Evolutionary conservation across 1,140 invertebrate species (phyloP).

Genomic region (Rhagoletis pomonella): DNA sequence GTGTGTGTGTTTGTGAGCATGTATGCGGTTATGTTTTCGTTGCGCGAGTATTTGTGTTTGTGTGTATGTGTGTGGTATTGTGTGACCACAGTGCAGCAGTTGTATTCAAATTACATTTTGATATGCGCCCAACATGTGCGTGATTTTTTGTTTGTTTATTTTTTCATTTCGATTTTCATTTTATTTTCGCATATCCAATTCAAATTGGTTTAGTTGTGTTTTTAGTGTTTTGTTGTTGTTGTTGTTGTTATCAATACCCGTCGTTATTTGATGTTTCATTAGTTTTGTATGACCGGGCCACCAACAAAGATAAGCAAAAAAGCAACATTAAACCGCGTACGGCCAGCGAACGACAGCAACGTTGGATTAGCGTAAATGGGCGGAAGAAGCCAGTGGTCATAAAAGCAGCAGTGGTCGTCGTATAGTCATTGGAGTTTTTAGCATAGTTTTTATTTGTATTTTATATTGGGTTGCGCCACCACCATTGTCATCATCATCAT

Average conservation of each 20-base stretch:
- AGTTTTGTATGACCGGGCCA: not conserved
- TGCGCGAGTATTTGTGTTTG: not conserved
- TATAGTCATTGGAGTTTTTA: not conserved
- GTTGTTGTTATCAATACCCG: constrained; percentile 24
- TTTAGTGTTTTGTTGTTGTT: not conserved
- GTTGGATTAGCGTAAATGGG: not conserved
- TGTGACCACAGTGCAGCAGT: constrained; percentile 47
- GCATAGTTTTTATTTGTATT: constrained; percentile 47
- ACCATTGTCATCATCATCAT: constrained; percentile 34
- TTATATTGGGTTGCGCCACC: not conserved
- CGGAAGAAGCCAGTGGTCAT: not conserved
- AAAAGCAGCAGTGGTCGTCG: not conserved
- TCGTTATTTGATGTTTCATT: constrained; percentile 39
- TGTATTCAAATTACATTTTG: constrained; percentile 59
- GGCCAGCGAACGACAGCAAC: not conserved
- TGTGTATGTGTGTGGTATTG: not conserved
- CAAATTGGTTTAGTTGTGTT: constrained; percentile 41
- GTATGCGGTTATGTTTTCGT: constrained; percentile 24
- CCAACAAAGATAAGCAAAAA: not conserved
- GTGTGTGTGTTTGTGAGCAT: not conserved
- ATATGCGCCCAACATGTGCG: constrained; percentile 50
- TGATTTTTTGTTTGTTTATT: constrained; percentile 5
- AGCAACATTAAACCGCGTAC: not conserved
- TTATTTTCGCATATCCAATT: constrained; percentile 44
- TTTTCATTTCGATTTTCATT: constrained; percentile 37